Percentiles rank a stretch among this genome's conserved stretches.
Evolutionary conservation across 1,140 invertebrate species (phyloP).

Genomic region (Saccostrea echinata): DNA sequence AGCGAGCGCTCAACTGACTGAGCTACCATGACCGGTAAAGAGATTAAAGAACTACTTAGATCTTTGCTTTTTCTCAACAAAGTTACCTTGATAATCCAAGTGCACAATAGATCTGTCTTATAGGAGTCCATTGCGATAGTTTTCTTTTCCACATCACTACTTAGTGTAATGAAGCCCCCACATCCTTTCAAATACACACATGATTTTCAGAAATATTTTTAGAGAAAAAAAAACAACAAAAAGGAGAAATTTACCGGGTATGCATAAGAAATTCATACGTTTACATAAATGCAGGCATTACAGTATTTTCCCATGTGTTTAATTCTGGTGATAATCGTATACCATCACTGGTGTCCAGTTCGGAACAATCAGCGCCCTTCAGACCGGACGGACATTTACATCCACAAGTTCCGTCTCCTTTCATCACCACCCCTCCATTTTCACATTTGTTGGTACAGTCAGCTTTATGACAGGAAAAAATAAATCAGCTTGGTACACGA

Average conservation of each 20-base stretch:
- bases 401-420: not conserved
- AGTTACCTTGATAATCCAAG: constrained; percentile 5
- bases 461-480: not conserved
- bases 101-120: not conserved
- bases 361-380: not conserved
- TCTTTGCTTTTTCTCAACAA: too few relatives aligned
- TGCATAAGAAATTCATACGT: not conserved
- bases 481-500: not conserved
- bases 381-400: constrained; percentile 17
- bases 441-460: not conserved
- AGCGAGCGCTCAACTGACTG: too few relatives aligned
- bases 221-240: not conserved
- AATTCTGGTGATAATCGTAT: not conserved
- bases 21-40: too few relatives aligned
- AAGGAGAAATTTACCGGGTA: not conserved
- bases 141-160: not conserved
- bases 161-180: not conserved
- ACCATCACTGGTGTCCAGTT: constrained; percentile 4
- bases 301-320: too few relatives aligned
- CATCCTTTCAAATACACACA: not conserved
- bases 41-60: too few relatives aligned
- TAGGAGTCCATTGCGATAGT: not conserved
- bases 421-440: not conserved
- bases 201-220: not conserved
- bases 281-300: not conserved